A percentile compares a stretch with the other conserved stretches of the same genome.
Evolutionary conservation across 1,140 invertebrate species (phyloP).

Genomic region (Uloborus diversus): DNA sequence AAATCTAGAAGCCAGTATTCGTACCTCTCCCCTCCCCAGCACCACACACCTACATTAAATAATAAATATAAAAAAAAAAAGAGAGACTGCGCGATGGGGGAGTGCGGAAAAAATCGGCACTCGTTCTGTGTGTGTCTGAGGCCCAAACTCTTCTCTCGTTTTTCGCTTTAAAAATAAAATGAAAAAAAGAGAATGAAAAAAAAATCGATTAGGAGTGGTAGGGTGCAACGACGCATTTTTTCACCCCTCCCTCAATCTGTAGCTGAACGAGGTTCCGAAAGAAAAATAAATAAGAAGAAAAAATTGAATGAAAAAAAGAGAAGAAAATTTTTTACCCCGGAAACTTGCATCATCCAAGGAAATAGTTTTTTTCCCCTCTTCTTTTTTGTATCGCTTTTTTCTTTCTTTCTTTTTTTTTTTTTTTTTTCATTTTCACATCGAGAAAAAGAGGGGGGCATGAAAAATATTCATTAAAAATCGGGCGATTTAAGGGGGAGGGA

Average conservation of each 20-base stretch:
- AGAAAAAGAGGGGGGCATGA: no score
- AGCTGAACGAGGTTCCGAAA: no score
- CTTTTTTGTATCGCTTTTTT: neutral
- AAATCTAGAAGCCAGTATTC: neutral
- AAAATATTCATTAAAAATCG: neutral
- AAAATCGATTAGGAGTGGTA: neutral
- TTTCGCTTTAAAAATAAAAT: no score
- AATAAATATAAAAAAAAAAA: neutral
- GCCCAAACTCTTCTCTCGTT: neutral
- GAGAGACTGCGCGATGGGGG: neutral
- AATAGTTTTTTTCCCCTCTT: neutral
- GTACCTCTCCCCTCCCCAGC: neutral
- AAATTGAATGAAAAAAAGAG: neutral
- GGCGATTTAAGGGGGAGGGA: neutral
- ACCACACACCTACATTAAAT: neutral
- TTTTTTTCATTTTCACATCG: neutral
- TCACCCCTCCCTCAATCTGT: neutral
- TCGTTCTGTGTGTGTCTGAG: neutral
- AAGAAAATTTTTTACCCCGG: neutral
- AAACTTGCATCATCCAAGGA: neutral
- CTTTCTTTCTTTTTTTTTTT: neutral
- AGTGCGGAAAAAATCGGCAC: no score
- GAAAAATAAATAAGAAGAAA: neutral
- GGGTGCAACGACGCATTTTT: neutral
- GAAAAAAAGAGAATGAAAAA: no score